Percentiles rank a stretch among this genome's conserved stretches.
Conservation (phyloP, 2,797 vertebrate genomes). For the Hafferia zeledoni region DNA sequence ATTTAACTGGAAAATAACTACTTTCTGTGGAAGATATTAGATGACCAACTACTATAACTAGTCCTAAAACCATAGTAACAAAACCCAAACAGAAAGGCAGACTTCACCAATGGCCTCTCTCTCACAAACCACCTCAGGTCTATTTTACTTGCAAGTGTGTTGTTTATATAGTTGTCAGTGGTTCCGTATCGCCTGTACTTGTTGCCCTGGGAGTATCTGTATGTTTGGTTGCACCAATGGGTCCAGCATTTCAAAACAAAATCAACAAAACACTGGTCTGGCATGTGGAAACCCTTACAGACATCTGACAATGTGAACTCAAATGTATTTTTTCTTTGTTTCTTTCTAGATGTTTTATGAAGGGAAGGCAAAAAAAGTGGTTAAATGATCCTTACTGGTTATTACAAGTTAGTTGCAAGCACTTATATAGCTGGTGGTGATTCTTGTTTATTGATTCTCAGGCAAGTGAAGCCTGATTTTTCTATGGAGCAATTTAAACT, state of each 20-base stretch:
- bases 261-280: neutral
- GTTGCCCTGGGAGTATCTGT: neutral
- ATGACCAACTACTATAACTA: constrained; percentile 58
- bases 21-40: constrained; percentile 69
- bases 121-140: neutral
- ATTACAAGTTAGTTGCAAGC: neutral
- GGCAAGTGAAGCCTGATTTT: constrained; percentile 37
- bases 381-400: neutral
- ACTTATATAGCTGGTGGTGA: neutral
- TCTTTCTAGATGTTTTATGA: neutral
- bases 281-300: neutral
- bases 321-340: neutral
- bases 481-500: constrained; percentile 47
- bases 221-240: neutral
- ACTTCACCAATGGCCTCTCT: neutral
- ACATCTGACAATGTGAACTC: neutral
- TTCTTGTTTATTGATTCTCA: constrained; percentile 25
- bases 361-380: neutral
- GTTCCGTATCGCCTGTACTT: neutral
- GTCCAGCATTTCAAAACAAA: neutral
- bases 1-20: constrained; percentile 68
- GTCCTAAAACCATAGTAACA: constrained; percentile 56
- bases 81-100: constrained; percentile 44
- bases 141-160: neutral
- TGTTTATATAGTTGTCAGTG: neutral